Evolutionary conservation across 2,113 vertebrate genomes (phyloP), one percentile per base, ranked within the genome.

Genomic region (Sander lucioperca): DNA sequence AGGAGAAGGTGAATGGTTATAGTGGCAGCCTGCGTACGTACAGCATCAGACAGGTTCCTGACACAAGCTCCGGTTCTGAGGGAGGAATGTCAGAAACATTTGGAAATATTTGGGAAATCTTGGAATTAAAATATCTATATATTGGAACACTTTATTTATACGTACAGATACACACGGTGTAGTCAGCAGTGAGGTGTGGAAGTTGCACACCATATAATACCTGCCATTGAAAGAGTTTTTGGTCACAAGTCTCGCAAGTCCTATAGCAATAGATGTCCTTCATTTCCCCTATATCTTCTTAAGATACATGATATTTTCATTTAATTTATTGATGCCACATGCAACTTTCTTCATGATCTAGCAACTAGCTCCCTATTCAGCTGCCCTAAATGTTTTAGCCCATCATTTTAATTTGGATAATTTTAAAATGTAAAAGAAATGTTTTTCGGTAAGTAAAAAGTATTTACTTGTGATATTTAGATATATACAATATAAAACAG

Each of bases 1-100:
- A 93, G 90, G 88, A 91, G 75, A 77, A 83, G 68, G 76, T 61
- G 59, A 47, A 70, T 86, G 83, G 85, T 88, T 82, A 88, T 61
- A 82, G 70, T 27, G 80, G 83, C 79, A 85, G 83, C 75, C 81
- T 75, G 83, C 53, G 27, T 79, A 82, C 47, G 25, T 78, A 61
- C 78, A 83, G 81, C 80, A 15, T 80, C 87, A 65, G 65, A 59
- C 74, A 47, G 77, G 53, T 74, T 82, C 78, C 77, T 68, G 75
- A 78, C 74, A 1, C 15, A 67, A 80, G 75, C 70, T 75, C 70
- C n/a, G 30, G 77, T 45, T 77, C 86, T 50, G 56, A 57, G 16
- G 81, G 71, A 56, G 50, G 64, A 63, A 76, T 36, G 70, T 48
- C 62, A 10, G 8, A 33, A 72, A 74, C n/a, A 11, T 43, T 51